A percentile compares a stretch with the other conserved stretches of the same genome.
Evolutionary conservation across 2,888 invertebrate genomes (phyloP).

Genomic region (Augochlorella aurata): DNA sequence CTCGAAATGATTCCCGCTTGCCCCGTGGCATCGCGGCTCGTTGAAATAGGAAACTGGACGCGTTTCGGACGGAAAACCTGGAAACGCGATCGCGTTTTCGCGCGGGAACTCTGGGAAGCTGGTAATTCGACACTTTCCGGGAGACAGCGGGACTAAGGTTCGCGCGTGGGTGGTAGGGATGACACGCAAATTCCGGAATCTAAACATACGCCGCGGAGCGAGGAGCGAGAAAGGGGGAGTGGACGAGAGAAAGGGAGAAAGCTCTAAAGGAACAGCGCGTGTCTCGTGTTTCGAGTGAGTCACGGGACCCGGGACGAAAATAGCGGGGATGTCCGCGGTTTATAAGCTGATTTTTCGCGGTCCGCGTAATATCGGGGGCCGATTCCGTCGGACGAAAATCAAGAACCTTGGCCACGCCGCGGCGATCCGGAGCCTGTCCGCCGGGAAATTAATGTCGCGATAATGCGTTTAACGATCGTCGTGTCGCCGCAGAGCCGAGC

Average conservation of each 20-base stretch:
- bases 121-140: constrained; percentile 73
- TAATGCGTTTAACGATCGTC: not conserved
- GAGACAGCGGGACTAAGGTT: constrained; percentile 45
- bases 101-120: constrained; percentile 37
- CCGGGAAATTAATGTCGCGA: constrained; percentile 14
- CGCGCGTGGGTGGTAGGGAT: constrained; percentile 52
- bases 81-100: not conserved
- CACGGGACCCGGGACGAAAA: constrained; percentile 68
- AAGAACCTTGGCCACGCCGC: not conserved
- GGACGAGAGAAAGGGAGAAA: constrained; percentile 31
- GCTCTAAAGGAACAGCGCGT: constrained; percentile 39
- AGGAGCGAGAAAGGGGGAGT: constrained; percentile 23
- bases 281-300: constrained; percentile 65
- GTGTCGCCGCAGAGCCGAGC: not conserved
- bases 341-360: constrained; percentile 31
- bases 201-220: constrained; percentile 73
- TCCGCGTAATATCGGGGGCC: constrained; percentile 25
- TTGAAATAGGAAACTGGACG: not conserved
- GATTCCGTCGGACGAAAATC: constrained; percentile 7
- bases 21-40: too few relatives aligned
- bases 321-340: constrained; percentile 57
- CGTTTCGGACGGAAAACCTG: not conserved
- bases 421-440: not conserved
- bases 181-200: constrained; percentile 73
- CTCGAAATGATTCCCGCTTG: not conserved